These are phyloP conservation scores for Drosophila novamexicana DNA, from an alignment of 1,140 invertebrate genomes.

Conservation along the genomic window DNA sequence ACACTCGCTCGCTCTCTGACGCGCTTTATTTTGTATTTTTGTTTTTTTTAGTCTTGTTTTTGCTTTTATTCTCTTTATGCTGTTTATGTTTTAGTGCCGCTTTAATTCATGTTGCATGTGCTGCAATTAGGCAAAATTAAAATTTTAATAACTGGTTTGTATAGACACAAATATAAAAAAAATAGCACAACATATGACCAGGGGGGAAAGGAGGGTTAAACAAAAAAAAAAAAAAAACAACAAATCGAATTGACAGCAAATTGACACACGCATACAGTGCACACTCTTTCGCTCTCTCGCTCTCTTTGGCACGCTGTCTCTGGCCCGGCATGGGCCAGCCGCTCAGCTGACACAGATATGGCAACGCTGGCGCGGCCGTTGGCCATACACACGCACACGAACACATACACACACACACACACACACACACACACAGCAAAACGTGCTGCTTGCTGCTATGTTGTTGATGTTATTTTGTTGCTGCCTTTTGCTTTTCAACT, in stretches of 20 bases:
- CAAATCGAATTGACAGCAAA: slow-evolving; percentile 14
- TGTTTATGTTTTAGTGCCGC: slow-evolving; percentile 11
- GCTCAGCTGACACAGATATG: slow-evolving; percentile 55
- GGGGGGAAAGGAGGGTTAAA: too few species aligned
- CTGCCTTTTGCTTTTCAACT: slow-evolving; percentile 36
- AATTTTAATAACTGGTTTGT: slow-evolving; percentile 17
- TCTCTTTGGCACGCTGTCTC: slow-evolving; percentile 7
- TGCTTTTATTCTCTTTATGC: slow-evolving; percentile 18
- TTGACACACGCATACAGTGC: slow-evolving; percentile 15
- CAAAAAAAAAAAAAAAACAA: slow-evolving; percentile 14
- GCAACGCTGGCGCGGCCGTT: slow-evolving; percentile 58
- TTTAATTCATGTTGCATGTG: slow-evolving; percentile 41
- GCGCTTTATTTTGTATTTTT: slow-evolving; percentile 7
- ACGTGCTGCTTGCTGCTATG: slow-evolving; percentile 45
- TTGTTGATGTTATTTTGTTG: slow-evolving; percentile 45
- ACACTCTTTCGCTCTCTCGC: slow-evolving; percentile 5
- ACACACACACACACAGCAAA: slow-evolving; percentile 41
- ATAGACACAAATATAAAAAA: slow-evolving; percentile 3
- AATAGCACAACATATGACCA: slow-evolving; percentile 3
- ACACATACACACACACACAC: slow-evolving; percentile 17
- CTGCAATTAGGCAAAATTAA: slow-evolving; percentile 30
- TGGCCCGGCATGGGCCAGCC: slow-evolving; percentile 25
- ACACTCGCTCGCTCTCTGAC: slow-evolving; percentile 6
- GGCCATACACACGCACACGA: slow-evolving; percentile 16
- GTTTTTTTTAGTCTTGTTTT: not conserved